Percentiles rank a stretch among this genome's conserved stretches.
Conservation (phyloP, 1,140 invertebrate species). For the Metopolophium dirhodum region DNA sequence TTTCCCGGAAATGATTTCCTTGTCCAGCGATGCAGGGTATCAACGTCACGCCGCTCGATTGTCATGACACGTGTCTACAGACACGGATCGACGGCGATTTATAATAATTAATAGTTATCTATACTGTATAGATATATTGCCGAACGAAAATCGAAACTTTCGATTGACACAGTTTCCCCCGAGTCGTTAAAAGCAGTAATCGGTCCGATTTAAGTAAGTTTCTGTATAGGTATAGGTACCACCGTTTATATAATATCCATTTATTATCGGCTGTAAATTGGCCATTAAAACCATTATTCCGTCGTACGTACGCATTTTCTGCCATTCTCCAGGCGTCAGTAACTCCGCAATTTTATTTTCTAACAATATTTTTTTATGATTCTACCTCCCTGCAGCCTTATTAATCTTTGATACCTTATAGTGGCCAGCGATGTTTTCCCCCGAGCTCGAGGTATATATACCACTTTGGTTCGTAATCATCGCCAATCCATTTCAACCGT, state of each 20-base stretch:
- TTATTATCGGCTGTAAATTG: background rate
- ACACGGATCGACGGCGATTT: background rate
- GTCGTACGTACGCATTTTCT: background rate
- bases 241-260: background rate
- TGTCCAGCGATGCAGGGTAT: background rate
- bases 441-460: background rate
- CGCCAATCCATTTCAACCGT: background rate
- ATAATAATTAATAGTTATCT: background rate
- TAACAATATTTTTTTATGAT: background rate
- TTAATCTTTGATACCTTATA: background rate
- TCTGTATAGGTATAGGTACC: background rate
- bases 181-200: background rate
- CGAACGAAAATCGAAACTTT: background rate
- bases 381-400: background rate
- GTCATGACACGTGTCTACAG: conserved; percentile 2
- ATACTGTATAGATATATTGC: background rate
- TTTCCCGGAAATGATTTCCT: background rate
- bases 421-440: background rate
- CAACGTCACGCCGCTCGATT: background rate
- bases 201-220: background rate
- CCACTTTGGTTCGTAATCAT: background rate
- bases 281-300: background rate
- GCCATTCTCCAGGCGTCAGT: background rate
- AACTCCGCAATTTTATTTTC: background rate
- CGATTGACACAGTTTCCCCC: background rate